Base-by-base conservation (phyloP, 2,888 invertebrate genomes). In the Lysandra bellargus region DNA sequence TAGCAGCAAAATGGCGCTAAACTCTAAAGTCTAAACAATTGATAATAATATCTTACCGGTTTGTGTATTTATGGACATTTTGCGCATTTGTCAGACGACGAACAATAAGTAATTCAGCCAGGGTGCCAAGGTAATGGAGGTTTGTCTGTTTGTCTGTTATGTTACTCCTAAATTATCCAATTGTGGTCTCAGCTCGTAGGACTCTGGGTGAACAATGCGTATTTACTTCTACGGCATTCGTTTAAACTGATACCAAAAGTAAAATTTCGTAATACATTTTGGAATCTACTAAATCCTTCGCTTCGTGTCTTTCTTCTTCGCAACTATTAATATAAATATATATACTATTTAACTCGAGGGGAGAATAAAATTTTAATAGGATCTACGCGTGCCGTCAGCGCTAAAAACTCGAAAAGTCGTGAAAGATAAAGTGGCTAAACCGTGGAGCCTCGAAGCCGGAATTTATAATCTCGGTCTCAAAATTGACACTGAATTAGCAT, bases 401-500 rank as follows among this genome's bases (percentile, higher is more conserved):
- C 92, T 90, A 89, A 92, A 93, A 94, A 93, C 88, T 91, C 89
- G 84, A 86, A 83, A 87, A 90, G 89, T 89, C 89, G 89, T 92
- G 89, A 92, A 92, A 93, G 92, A 93, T 93, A 94, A 93, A 69
- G 33, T 69, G 33, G 69, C 33, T 69, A 5, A 69, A 69, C 33
- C 69, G 69, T 69, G 30, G 64, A 37, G 14, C 69, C 33, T n/a
- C 12, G 37, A 37, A 69, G 69, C 33, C 14, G 33, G 33, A 93
- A 93, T 93, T 93, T 92, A 94, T 93, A 94, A 94, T 93, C 94
- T 93, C 91, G 90, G 91, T 90, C 90, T 90, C 91, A 88, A 90
- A 91, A 93, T 92, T 91, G 92, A 88, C 92, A 92, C 92, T 90
- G 93, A 93, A 94, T 94, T 94, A 94, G 91, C 93, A 94, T 94